Conservation (phyloP, 2,888 invertebrate genomes). For the Taenaris catops region DNA sequence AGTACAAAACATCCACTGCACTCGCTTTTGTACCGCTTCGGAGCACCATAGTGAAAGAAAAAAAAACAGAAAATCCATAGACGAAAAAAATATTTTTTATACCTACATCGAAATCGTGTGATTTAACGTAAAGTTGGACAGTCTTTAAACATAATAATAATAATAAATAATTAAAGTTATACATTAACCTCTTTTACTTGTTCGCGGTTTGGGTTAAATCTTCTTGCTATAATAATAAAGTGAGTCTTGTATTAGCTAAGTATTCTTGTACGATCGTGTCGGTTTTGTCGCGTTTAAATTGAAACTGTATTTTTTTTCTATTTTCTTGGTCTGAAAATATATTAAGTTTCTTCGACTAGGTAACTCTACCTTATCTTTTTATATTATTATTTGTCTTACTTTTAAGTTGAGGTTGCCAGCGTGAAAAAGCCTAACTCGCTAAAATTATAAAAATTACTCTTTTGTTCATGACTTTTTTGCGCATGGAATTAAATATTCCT, state of each 20-base stretch:
- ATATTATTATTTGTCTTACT: too few relatives aligned
- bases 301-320: conserved; percentile 45
- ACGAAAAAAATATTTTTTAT: conserved; percentile 20
- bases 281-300: conserved; percentile 26
- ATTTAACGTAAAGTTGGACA: conserved; percentile 10
- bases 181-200: too few relatives aligned
- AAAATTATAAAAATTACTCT: too few relatives aligned
- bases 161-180: not conserved
- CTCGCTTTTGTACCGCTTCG: conserved; percentile 31
- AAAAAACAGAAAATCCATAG: conserved; percentile 12
- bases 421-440: too few relatives aligned
- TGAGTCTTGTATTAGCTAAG: conserved; percentile 27
- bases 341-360: conserved; percentile 24
- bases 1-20: conserved; percentile 40
- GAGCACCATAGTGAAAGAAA: conserved; percentile 23
- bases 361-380: conserved; percentile 17
- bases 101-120: conserved; percentile 14
- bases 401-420: too few relatives aligned
- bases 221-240: conserved; percentile 3
- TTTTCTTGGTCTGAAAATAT: conserved; percentile 31
- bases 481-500: too few relatives aligned
- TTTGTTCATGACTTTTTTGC: too few relatives aligned
- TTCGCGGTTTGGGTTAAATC: conserved; percentile 5
- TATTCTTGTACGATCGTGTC: conserved; percentile 42
- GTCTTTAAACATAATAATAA: conserved; percentile 1